Evolutionary conservation across 2,797 vertebrate species (phyloP).

Genomic region (Amblyopsis hoosieri): DNA sequence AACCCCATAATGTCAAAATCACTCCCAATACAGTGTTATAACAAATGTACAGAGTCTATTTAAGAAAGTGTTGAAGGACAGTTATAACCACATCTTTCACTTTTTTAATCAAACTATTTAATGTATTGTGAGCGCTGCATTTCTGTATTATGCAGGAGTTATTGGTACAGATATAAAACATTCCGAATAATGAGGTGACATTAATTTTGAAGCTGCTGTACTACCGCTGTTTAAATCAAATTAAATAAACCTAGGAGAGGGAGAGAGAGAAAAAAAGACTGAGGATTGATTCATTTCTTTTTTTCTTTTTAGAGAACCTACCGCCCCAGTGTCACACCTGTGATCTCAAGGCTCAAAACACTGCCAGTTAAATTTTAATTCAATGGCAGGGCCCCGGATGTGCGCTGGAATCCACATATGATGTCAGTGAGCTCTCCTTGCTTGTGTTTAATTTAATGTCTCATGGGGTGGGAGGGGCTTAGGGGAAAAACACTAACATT

Average conservation of each 20-base stretch:
- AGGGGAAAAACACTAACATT: too few species aligned
- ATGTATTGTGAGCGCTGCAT: conserved; percentile 47
- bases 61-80: conserved; percentile 21
- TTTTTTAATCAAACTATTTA: conserved; percentile 48
- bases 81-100: conserved; percentile 30
- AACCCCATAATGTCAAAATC: conserved; percentile 46
- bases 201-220: conserved; percentile 48
- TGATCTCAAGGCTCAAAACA: conserved; percentile 29
- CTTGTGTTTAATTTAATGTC: too few species aligned
- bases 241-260: conserved; percentile 39
- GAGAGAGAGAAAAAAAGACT: conserved; percentile 21
- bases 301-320: conserved; percentile 18
- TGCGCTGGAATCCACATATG: conserved; percentile 15
- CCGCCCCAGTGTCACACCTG: conserved; percentile 20
- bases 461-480: too few species aligned
- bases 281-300: background rate
- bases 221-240: conserved; percentile 52
- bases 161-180: conserved; percentile 55
- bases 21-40: conserved; percentile 55
- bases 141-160: conserved; percentile 58
- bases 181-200: conserved; percentile 57
- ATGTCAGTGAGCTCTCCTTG: too few species aligned
- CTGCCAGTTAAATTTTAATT: conserved; percentile 15
- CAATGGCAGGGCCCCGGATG: conserved; percentile 28
- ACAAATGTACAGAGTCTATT: conserved; percentile 28